phyloP scores from a whole-genome alignment of 2,888 invertebrate genomes.

The Machimus atricapillus region DNA sequence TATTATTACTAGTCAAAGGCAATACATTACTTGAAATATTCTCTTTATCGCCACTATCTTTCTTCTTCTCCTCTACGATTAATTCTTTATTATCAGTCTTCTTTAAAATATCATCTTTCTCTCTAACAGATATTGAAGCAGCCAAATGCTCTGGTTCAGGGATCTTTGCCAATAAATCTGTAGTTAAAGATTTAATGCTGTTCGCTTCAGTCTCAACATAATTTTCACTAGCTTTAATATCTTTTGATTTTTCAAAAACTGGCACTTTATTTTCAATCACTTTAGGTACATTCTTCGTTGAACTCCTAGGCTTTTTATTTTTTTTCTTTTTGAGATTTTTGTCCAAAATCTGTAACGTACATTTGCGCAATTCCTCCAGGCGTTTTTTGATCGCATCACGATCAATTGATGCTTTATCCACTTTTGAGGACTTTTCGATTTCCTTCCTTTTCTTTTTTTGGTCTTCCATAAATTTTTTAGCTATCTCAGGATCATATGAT shows the following conservation, averaged over 20 bases:
- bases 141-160: background rate
- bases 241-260: background rate
- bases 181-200: background rate
- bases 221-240: background rate
- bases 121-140: background rate
- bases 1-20: background rate
- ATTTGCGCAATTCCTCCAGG: constrained; percentile 62
- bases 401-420: constrained; percentile 45
- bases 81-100: constrained; percentile 25
- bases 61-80: background rate
- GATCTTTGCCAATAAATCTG: background rate
- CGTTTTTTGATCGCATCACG: constrained; percentile 63
- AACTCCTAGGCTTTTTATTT: background rate
- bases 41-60: background rate
- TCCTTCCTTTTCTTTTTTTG: constrained; percentile 64
- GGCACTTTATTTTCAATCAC: background rate
- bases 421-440: background rate
- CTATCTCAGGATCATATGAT: constrained; percentile 64
- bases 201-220: background rate
- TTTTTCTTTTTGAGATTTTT: constrained; percentile 59
- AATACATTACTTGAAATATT: constrained; percentile 42
- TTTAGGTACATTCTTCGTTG: background rate
- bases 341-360: constrained; percentile 61
- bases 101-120: background rate
- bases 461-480: constrained; percentile 66